Evolutionary conservation across 1,140 invertebrate genomes (phyloP).

Genomic region (Drosophila takahashii): DNA sequence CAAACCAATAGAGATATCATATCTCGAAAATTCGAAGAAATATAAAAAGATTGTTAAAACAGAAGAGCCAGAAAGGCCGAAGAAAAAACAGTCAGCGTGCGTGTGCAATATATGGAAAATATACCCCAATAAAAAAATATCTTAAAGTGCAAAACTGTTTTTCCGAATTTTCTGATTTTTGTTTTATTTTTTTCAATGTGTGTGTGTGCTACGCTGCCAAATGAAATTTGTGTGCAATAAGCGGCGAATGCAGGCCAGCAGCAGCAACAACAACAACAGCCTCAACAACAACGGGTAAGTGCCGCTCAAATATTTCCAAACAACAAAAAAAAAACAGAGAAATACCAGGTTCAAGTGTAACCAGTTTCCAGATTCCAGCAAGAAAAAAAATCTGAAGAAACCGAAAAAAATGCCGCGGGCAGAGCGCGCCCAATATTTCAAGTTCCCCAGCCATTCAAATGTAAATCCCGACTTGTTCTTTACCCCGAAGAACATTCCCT

Average conservation of each 20-base stretch:
- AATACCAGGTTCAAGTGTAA: constrained; percentile 78
- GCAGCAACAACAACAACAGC: constrained; percentile 35
- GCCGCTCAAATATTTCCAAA: constrained; percentile 65
- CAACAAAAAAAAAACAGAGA: constrained; percentile 25
- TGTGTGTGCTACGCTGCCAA: constrained; percentile 20
- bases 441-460: constrained; percentile 64
- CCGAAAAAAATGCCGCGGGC: constrained; percentile 34
- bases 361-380: constrained; percentile 65
- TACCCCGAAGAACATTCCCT: constrained; percentile 30
- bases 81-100: constrained; percentile 2
- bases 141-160: constrained; percentile 26
- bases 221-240: constrained; percentile 71
- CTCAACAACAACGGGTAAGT: constrained; percentile 44
- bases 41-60: neutral
- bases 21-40: constrained; percentile 3
- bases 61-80: neutral
- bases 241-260: constrained; percentile 73
- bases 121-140: constrained; percentile 14
- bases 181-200: constrained; percentile 44
- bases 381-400: constrained; percentile 15
- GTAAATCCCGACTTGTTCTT: constrained; percentile 72
- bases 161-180: constrained; percentile 31
- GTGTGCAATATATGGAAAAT: constrained; percentile 10
- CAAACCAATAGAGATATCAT: constrained; percentile 10
- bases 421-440: constrained; percentile 53